Conservation (phyloP, 1,140 invertebrate genomes). For the Brachionus plicatilis region DNA sequence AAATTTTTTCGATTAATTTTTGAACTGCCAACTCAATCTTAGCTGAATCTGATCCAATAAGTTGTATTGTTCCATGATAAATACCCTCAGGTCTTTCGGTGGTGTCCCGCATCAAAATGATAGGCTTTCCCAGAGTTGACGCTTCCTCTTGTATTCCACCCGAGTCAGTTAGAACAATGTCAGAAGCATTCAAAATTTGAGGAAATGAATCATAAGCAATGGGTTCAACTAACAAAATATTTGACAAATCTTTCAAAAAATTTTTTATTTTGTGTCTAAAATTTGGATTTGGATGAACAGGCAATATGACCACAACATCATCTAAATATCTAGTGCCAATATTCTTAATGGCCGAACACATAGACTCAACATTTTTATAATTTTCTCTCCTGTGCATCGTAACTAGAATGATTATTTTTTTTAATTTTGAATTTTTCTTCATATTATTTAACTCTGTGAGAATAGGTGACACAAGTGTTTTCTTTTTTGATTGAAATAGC, state of each 20-base stretch:
- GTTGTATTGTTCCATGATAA: neutral
- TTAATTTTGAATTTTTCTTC: neutral
- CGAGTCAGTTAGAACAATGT: neutral
- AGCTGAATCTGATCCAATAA: neutral
- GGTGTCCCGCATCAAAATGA: neutral
- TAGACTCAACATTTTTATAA: neutral
- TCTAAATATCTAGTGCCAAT: neutral
- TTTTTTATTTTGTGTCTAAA: neutral
- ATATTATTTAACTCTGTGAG: neutral
- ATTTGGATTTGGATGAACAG: constrained; percentile 18
- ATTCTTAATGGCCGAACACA: neutral
- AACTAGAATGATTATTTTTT: neutral
- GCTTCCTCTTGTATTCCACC: neutral
- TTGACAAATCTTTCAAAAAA: neutral
- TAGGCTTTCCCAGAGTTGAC: neutral
- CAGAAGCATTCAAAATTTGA: neutral
- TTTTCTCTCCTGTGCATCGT: constrained; percentile 6
- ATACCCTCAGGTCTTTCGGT: neutral
- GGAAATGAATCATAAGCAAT: neutral
- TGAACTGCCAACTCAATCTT: neutral
- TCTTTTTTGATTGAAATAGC: neutral
- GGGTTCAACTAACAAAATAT: neutral
- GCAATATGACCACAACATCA: neutral
- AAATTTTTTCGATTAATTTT: neutral
- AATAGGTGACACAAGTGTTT: neutral